Conservation (phyloP, 2,888 invertebrate species). For the Platerodrilus igneus region DNA sequence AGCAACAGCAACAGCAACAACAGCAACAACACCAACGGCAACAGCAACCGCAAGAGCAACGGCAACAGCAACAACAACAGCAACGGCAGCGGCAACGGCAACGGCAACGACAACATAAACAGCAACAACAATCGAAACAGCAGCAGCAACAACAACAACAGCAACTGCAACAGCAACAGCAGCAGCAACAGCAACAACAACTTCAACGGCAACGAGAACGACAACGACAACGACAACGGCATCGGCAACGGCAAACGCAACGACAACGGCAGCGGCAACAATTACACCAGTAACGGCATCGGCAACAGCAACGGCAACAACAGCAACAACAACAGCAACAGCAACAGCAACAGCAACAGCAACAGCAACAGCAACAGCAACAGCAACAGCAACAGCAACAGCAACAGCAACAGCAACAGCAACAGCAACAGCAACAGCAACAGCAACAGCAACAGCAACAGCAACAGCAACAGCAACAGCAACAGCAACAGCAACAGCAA, state of each 20-base stretch:
- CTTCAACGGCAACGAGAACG: no score
- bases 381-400: no score
- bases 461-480: no score
- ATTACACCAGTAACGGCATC: neutral
- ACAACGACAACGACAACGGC: neutral
- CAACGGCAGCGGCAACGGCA: neutral
- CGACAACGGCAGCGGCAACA: neutral
- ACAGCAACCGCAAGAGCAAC: constrained; percentile 1
- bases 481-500: no score
- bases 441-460: no score
- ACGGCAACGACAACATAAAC: no score
- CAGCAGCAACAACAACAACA: constrained; percentile 36
- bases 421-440: constrained; percentile 1
- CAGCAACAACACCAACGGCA: no score
- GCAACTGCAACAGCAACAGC: constrained; percentile 22
- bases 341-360: constrained; percentile 2
- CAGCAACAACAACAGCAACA: constrained; percentile 2
- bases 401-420: neutral
- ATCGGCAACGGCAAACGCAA: neutral
- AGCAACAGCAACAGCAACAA: constrained; percentile 2
- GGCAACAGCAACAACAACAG: constrained; percentile 1
- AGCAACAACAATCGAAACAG: no score
- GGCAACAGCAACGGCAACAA: constrained; percentile 1
- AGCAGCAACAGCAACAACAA: constrained; percentile 1
- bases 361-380: no score